phyloP scores from a whole-genome alignment of 1,140 invertebrate species.

The Tenebrio molitor region DNA sequence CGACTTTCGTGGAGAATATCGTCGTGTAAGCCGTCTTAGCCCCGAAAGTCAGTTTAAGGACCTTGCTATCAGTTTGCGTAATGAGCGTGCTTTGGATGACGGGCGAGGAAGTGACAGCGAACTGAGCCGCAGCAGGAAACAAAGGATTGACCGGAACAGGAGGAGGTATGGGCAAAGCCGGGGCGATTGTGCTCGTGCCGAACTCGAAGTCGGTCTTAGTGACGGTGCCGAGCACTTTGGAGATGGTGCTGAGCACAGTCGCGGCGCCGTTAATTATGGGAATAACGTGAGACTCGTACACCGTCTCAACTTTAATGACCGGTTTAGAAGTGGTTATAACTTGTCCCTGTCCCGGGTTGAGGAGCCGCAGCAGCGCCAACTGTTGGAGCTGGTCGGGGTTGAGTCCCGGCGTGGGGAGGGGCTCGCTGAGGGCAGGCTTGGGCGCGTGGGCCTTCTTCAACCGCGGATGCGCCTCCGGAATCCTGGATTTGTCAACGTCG shows the following conservation, averaged over 20 bases:
- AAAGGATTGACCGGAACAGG: slow-evolving; percentile 69
- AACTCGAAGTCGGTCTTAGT: slow-evolving; percentile 79
- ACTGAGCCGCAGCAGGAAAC: slow-evolving; percentile 76
- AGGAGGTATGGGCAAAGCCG: slow-evolving; percentile 67
- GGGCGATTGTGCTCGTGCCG: slow-evolving; percentile 78
- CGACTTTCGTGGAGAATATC: slow-evolving; percentile 85
- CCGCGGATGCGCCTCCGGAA: slow-evolving; percentile 70
- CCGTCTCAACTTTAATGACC: slow-evolving; percentile 79
- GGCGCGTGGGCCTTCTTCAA: slow-evolving; percentile 73
- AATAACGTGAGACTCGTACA: slow-evolving; percentile 86
- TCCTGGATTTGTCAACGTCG: slow-evolving; percentile 75
- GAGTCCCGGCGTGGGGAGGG: slow-evolving; percentile 68
- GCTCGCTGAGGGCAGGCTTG: slow-evolving; percentile 65
- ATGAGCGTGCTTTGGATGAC: slow-evolving; percentile 84
- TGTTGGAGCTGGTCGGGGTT: slow-evolving; percentile 82
- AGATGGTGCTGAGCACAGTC: slow-evolving; percentile 82
- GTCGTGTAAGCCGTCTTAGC: slow-evolving; percentile 91
- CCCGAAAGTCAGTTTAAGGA: slow-evolving; percentile 88
- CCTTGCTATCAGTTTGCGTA: slow-evolving; percentile 84
- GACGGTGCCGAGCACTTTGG: slow-evolving; percentile 76
- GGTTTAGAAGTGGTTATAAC: slow-evolving; percentile 84
- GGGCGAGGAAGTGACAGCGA: slow-evolving; percentile 84
- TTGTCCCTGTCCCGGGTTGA: slow-evolving; percentile 79
- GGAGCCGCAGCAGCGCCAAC: slow-evolving; percentile 76
- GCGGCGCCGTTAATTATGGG: slow-evolving; percentile 81